Conservation (phyloP, 1,140 invertebrate genomes). For the Drosophila lacertosa region DNA sequence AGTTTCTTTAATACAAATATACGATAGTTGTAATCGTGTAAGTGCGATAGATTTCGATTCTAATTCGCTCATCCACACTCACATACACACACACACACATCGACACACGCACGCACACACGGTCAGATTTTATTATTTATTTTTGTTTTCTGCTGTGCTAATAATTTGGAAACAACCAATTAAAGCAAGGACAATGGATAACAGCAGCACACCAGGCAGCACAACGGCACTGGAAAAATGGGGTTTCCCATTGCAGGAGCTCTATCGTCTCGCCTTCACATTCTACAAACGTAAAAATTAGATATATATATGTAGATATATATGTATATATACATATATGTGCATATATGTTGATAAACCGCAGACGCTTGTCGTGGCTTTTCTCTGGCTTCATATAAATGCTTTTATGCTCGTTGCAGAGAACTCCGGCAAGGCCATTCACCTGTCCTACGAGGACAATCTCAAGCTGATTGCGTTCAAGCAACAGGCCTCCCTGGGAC, state of each 20-base stretch:
- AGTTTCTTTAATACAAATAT: too few species aligned
- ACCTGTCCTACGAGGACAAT: slow-evolving; percentile 97
- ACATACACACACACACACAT: slow-evolving; percentile 32
- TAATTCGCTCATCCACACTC: slow-evolving; percentile 24
- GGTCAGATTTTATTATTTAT: slow-evolving; percentile 57
- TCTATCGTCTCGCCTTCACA: slow-evolving; percentile 93
- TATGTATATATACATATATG: neutral
- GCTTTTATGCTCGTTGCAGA: slow-evolving; percentile 86
- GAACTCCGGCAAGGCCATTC: slow-evolving; percentile 97
- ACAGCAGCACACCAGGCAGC: slow-evolving; percentile 33
- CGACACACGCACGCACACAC: slow-evolving; percentile 30
- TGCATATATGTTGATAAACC: too few species aligned
- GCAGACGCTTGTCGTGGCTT: slow-evolving; percentile 23
- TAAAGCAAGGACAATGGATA: slow-evolving; percentile 32
- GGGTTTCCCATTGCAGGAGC: slow-evolving; percentile 90
- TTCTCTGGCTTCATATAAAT: slow-evolving; percentile 46
- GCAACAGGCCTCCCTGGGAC: slow-evolving; percentile 95
- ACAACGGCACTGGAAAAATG: slow-evolving; percentile 84
- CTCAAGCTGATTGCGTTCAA: slow-evolving; percentile 95
- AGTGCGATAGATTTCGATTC: slow-evolving; percentile 13
- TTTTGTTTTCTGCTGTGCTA: slow-evolving; percentile 67
- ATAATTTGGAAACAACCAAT: slow-evolving; percentile 30
- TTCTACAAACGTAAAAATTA: slow-evolving; percentile 93
- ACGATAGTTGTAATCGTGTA: neutral
- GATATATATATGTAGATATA: too few species aligned